These are phyloP conservation scores for Empidonax traillii DNA, from an alignment of 2,113 vertebrate genomes.

Conservation along the genomic window DNA sequence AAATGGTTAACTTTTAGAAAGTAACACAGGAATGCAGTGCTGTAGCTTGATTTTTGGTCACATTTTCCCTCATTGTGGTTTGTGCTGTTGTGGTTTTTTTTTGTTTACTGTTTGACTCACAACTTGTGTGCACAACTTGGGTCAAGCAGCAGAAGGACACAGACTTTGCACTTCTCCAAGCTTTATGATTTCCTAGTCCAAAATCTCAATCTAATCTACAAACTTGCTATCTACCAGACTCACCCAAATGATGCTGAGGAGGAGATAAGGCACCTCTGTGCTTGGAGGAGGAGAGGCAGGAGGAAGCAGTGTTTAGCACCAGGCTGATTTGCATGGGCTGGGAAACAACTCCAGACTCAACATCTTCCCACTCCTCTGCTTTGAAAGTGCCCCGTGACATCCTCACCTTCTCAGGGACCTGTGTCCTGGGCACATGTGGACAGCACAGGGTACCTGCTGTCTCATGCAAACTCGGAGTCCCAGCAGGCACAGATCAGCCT, in stretches of 20 bases:
- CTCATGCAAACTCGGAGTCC: not conserved
- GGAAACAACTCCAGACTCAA: not conserved
- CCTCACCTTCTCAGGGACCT: not conserved
- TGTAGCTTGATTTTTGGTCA: not conserved
- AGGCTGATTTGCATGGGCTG: not conserved
- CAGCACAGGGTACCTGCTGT: not conserved
- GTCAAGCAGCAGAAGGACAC: not conserved
- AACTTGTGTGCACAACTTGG: not conserved
- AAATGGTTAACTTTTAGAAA: not conserved
- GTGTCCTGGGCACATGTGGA: not conserved
- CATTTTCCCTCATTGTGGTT: not conserved
- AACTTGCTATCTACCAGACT: not conserved
- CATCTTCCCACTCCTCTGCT: not conserved
- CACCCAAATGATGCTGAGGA: not conserved
- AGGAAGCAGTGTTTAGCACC: not conserved
- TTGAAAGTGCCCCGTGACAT: not conserved
- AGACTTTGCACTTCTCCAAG: slow-evolving; percentile 17
- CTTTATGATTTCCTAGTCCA: not conserved
- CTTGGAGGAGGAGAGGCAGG: not conserved
- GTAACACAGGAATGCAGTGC: not conserved
- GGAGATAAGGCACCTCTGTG: not conserved
- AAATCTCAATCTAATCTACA: slow-evolving; percentile 10
- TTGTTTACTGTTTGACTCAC: slow-evolving; percentile 4
- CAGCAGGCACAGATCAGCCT: not conserved
- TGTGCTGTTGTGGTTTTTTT: not conserved